Conservation (phyloP, 2,113 vertebrate genomes). For the Glareola pratincola region DNA sequence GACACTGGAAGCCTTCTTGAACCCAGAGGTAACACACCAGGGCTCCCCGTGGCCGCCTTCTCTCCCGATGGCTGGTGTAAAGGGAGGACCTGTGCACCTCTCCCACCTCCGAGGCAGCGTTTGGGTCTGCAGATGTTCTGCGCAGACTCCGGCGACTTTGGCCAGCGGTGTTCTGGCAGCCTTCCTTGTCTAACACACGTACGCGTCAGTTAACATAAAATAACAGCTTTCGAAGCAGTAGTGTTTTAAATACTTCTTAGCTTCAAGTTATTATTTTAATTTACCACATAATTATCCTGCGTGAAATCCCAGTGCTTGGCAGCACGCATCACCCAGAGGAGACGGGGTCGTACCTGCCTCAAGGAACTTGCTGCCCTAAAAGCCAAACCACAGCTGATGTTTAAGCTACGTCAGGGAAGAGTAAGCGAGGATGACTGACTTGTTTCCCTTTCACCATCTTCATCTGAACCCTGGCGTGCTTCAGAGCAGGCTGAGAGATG, state of each 20-base stretch:
- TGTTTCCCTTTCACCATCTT: neutral
- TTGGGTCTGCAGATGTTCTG: neutral
- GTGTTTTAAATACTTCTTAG: neutral
- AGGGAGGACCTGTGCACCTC: neutral
- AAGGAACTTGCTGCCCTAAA: neutral
- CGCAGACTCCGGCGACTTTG: neutral
- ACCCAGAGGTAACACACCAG: rapidly evolving
- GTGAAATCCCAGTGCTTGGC: neutral
- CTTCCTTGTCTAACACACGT: too few species aligned
- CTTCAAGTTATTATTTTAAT: neutral
- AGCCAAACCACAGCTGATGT: neutral
- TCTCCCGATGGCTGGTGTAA: neutral
- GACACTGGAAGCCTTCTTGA: neutral
- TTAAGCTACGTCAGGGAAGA: neutral
- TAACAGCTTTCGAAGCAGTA: neutral
- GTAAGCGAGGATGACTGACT: rapidly evolving
- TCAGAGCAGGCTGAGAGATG: rapidly evolving
- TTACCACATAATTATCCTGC: neutral
- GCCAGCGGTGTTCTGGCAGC: neutral
- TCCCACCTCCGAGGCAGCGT: neutral
- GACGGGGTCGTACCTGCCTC: neutral
- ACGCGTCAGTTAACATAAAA: neutral
- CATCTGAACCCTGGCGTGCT: neutral
- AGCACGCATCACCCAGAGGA: rapidly evolving
- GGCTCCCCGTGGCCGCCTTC: neutral